A percentile compares a stretch with the other conserved stretches of the same genome.
Evolutionary conservation across 2,888 invertebrate species (phyloP).

Genomic region (Thera obeliscata): DNA sequence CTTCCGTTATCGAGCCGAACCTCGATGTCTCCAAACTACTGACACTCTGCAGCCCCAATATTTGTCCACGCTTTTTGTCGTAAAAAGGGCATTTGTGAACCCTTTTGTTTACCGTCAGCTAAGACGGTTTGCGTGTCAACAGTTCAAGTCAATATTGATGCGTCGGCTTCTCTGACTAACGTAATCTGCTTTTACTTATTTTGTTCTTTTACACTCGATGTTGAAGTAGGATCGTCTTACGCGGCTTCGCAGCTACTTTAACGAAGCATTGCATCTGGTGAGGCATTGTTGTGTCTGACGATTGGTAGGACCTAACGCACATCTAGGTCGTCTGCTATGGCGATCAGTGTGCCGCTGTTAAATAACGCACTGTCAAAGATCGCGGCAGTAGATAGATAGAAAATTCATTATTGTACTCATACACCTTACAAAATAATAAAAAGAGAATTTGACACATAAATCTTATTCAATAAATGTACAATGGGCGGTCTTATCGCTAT

Average conservation of each 20-base stretch:
- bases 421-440: too few relatives aligned
- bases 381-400: too few relatives aligned
- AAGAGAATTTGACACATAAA: too few relatives aligned
- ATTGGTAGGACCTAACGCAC: too few relatives aligned
- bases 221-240: constrained; percentile 56
- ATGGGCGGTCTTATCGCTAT: too few relatives aligned
- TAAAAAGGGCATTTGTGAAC: constrained; percentile 84
- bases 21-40: constrained; percentile 20
- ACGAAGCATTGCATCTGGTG: constrained; percentile 37
- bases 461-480: too few relatives aligned
- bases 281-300: constrained; percentile 13
- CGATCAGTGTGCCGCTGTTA: too few relatives aligned
- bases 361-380: too few relatives aligned
- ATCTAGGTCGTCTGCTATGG: too few relatives aligned
- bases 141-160: constrained; percentile 73
- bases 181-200: constrained; percentile 69
- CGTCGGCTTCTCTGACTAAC: constrained; percentile 72
- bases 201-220: constrained; percentile 58
- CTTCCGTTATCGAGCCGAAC: constrained; percentile 4
- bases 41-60: constrained; percentile 53
- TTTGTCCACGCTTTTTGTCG: constrained; percentile 79
- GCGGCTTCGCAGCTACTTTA: constrained; percentile 52
- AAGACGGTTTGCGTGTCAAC: constrained; percentile 83
- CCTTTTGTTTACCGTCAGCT: constrained; percentile 79
- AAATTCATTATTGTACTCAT: too few relatives aligned